Evolutionary conservation across 2,888 invertebrate genomes (phyloP).

Genomic region (Dioctria linearis): DNA sequence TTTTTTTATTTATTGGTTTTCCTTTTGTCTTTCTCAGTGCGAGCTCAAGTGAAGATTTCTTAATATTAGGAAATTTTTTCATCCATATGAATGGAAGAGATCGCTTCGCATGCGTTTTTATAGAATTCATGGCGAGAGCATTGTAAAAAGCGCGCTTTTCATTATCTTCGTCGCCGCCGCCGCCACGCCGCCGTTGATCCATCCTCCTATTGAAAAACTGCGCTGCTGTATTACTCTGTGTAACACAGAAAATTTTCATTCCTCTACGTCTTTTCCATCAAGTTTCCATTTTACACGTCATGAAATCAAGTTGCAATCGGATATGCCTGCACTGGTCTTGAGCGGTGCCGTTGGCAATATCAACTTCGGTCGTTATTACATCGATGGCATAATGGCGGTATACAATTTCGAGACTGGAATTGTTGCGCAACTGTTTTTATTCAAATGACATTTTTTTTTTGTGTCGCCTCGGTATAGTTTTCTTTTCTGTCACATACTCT

Average conservation of each 20-base stretch:
- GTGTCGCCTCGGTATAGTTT: background rate
- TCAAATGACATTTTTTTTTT: conserved; percentile 20
- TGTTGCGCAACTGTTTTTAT: conserved; percentile 16
- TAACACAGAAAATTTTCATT: background rate
- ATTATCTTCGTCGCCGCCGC: background rate
- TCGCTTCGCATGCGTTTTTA: background rate
- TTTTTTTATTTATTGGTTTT: background rate
- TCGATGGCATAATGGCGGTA: conserved; percentile 21
- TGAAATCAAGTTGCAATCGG: conserved; percentile 4
- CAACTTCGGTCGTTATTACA: conserved; percentile 15
- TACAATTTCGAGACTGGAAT: conserved; percentile 26
- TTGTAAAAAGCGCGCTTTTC: background rate
- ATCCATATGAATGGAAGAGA: background rate
- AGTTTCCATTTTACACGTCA: conserved; percentile 1
- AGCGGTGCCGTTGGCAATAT: conserved; percentile 11
- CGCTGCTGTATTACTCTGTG: background rate
- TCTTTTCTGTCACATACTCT: conserved; percentile 11
- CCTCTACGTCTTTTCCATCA: background rate
- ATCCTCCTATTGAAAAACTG: background rate
- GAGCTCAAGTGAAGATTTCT: background rate
- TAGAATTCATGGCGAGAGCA: background rate
- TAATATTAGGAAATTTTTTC: background rate
- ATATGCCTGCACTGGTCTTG: conserved; percentile 1
- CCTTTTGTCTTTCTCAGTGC: background rate
- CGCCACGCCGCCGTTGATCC: background rate